Conservation (phyloP, 2,888 invertebrate genomes). For the Antitype chi region DNA sequence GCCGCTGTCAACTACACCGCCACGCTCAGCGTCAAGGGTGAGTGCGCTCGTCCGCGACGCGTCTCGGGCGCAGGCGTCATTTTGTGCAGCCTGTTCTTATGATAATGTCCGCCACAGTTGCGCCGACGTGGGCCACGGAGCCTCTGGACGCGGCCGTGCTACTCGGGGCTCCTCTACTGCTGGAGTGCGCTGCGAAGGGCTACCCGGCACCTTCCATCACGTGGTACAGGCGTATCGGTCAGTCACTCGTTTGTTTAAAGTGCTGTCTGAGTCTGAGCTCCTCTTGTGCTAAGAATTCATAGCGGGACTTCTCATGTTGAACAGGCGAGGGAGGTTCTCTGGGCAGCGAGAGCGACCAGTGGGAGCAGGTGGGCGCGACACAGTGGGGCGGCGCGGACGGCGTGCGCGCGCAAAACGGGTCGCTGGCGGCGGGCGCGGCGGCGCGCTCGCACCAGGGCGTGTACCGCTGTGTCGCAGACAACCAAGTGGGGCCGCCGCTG, state of each 20-base stretch:
- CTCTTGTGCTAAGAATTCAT: background rate
- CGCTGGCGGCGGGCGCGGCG: conserved; percentile 92
- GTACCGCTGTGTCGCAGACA: conserved; percentile 95
- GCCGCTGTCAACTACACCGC: conserved; percentile 93
- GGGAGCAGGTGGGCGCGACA: conserved; percentile 66
- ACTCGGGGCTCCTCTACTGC: conserved; percentile 92
- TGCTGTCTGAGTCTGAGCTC: background rate
- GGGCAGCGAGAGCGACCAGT: conserved; percentile 68
- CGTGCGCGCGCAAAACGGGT: conserved; percentile 84
- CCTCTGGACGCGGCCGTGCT: conserved; percentile 93
- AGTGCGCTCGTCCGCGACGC: background rate
- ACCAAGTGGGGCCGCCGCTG: conserved; percentile 95
- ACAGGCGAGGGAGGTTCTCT: conserved; percentile 58
- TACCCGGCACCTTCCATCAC: conserved; percentile 92
- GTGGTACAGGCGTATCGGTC: conserved; percentile 91
- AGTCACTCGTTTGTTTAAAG: conserved; percentile 18
- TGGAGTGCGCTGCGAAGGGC: conserved; percentile 94
- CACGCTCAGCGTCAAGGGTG: conserved; percentile 92
- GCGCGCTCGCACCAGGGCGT: conserved; percentile 93
- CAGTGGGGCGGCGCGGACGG: conserved; percentile 30
- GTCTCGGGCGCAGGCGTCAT: background rate
- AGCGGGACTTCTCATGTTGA: background rate
- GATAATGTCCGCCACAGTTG: conserved; percentile 88
- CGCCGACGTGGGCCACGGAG: conserved; percentile 93
- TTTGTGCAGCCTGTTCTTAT: background rate